A percentile compares a stretch with the other conserved stretches of the same genome.
Conservation (phyloP, 2,888 invertebrate genomes). For the Hypsopygia costalis region DNA sequence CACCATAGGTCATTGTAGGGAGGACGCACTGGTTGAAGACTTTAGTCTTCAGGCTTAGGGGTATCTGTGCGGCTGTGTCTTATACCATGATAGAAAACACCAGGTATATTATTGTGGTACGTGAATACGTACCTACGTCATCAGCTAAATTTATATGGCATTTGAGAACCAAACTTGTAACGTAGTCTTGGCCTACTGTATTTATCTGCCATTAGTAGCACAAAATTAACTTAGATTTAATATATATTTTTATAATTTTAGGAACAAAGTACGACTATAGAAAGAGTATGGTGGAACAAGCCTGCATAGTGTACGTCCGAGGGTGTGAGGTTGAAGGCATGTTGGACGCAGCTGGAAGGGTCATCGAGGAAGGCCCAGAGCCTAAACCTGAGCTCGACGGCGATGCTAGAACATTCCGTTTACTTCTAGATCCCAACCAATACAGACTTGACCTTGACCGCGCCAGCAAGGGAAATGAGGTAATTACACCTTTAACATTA, state of each 20-base stretch:
- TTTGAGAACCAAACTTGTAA: no score
- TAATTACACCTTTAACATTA: slow-evolving; percentile 45
- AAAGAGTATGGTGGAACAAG: slow-evolving; percentile 94
- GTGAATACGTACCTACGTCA: no score
- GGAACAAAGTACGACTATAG: slow-evolving; percentile 91
- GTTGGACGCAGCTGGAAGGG: slow-evolving; percentile 95
- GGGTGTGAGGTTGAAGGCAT: slow-evolving; percentile 99
- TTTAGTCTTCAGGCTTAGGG: no score
- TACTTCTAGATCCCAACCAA: slow-evolving; percentile 98
- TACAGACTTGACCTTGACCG: slow-evolving; percentile 95
- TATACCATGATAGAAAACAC: no score
- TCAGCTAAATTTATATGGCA: no score
- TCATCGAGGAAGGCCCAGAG: slow-evolving; percentile 98
- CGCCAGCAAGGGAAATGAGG: slow-evolving; percentile 89
- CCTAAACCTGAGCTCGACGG: slow-evolving; percentile 93
- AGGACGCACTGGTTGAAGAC: no score
- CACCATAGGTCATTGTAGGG: no score
- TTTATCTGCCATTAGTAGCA: no score
- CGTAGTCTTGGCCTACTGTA: no score
- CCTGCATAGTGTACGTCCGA: slow-evolving; percentile 93
- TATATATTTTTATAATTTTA: slow-evolving; percentile 18
- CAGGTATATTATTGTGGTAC: no score
- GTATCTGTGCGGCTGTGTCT: no score
- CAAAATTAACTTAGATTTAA: background rate
- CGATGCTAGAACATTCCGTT: slow-evolving; percentile 94